phyloP scores from a whole-genome alignment of 2,113 vertebrate genomes.

The Bombycilla garrulus region DNA sequence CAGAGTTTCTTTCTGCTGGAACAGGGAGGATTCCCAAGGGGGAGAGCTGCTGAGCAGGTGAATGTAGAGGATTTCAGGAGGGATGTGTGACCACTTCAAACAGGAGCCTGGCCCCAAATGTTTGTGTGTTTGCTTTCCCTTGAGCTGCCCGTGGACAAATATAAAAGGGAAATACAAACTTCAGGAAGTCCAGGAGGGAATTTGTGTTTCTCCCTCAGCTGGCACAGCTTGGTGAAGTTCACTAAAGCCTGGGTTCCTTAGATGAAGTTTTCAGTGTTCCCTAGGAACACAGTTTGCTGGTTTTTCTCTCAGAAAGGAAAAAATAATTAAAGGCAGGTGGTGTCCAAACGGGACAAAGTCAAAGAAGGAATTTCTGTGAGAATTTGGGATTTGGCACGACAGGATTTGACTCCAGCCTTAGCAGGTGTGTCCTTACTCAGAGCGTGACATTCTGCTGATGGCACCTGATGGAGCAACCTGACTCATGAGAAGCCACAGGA shows the following conservation, averaged over 20 bases:
- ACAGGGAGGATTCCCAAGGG: background rate
- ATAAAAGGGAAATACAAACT: background rate
- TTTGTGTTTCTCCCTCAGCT: background rate
- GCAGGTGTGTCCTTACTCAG: background rate
- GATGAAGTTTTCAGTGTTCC: background rate
- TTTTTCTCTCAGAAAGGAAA: background rate
- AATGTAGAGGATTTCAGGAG: background rate
- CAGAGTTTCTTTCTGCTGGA: background rate
- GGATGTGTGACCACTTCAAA: too few species aligned
- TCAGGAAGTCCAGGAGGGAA: background rate
- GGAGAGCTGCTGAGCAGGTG: background rate
- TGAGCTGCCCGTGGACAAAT: background rate
- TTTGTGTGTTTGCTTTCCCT: background rate
- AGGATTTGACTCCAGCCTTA: background rate
- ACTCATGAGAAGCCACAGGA: background rate
- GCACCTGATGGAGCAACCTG: background rate
- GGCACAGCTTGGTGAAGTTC: background rate
- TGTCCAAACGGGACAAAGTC: background rate
- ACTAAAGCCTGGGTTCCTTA: background rate
- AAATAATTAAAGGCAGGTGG: background rate
- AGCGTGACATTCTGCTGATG: background rate
- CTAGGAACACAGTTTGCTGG: background rate
- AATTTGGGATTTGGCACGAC: background rate
- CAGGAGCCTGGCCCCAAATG: rapidly evolving
- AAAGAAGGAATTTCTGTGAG: background rate